phyloP scores from a whole-genome alignment of 2,113 vertebrate genomes.

The Acrocephalus kingi region DNA sequence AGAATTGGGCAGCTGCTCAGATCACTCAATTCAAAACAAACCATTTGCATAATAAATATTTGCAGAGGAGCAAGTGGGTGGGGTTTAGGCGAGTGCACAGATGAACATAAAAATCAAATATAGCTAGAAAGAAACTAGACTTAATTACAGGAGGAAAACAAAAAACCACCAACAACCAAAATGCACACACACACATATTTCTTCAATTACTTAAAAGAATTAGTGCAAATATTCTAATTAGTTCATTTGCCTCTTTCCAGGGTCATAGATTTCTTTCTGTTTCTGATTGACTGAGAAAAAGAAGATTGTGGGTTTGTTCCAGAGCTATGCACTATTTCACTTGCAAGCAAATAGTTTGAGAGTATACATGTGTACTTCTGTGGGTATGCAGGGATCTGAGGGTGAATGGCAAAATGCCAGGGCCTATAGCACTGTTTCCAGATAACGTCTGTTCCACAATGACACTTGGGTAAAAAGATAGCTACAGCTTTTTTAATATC shows the following conservation, averaged over 20 bases:
- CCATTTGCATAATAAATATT: slow-evolving; percentile 81
- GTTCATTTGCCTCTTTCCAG: slow-evolving; percentile 40
- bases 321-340: background rate
- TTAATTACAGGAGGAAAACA: slow-evolving; percentile 70
- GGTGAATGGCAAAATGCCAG: background rate
- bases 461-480: background rate
- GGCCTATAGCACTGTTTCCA: background rate
- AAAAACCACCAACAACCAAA: background rate
- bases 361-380: background rate
- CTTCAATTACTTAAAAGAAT: slow-evolving; percentile 71
- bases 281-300: background rate
- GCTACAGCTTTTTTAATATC: background rate
- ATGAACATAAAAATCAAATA: slow-evolving; percentile 85
- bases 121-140: slow-evolving; percentile 72
- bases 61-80: slow-evolving; percentile 78
- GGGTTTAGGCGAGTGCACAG: slow-evolving; percentile 74
- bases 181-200: slow-evolving; percentile 5
- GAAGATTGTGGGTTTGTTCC: background rate
- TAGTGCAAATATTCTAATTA: slow-evolving; percentile 54
- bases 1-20: slow-evolving; percentile 77
- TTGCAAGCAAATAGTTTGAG: background rate
- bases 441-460: background rate
- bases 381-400: background rate
- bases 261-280: slow-evolving; percentile 32
- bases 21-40: slow-evolving; percentile 75